Conservation (phyloP, 2,797 vertebrate genomes). For the Heterohyrax brucei region DNA sequence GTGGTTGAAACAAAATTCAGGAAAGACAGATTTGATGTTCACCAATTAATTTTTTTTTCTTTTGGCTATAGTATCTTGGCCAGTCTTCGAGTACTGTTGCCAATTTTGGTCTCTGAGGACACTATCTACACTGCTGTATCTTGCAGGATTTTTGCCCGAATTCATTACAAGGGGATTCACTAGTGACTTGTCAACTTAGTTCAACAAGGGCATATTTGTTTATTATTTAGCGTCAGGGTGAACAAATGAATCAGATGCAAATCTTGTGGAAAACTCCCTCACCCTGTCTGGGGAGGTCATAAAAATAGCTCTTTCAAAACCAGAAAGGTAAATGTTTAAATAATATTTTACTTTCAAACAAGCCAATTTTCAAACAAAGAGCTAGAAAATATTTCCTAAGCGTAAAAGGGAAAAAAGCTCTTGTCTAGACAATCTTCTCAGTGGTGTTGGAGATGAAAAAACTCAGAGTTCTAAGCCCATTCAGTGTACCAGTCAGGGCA, state of each 20-base stretch:
- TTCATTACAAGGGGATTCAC: conserved; percentile 59
- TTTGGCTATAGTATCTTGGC: not conserved
- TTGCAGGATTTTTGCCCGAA: conserved; percentile 35
- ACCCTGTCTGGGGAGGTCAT: not conserved
- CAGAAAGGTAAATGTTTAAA: not conserved
- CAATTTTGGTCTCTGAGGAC: conserved; percentile 54
- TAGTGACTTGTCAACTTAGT: not conserved
- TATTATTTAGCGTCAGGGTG: conserved; percentile 45
- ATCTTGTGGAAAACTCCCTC: not conserved
- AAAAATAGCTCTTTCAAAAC: not conserved
- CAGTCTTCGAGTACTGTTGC: not conserved
- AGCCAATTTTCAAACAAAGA: not conserved
- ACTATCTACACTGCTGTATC: not conserved
- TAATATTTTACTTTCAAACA: too few relatives aligned
- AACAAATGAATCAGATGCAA: conserved; percentile 54
- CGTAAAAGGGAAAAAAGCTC: not conserved
- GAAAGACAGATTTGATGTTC: not conserved
- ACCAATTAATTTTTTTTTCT: not conserved
- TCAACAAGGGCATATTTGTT: conserved; percentile 56
- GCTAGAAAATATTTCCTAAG: not conserved
- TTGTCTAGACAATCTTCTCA: conserved; percentile 26
- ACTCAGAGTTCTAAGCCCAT: not conserved
- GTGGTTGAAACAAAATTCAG: not conserved
- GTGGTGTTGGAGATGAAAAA: not conserved
- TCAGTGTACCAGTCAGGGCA: not conserved